Conservation (phyloP, 2,797 vertebrate genomes). For the Botia almorhae region DNA sequence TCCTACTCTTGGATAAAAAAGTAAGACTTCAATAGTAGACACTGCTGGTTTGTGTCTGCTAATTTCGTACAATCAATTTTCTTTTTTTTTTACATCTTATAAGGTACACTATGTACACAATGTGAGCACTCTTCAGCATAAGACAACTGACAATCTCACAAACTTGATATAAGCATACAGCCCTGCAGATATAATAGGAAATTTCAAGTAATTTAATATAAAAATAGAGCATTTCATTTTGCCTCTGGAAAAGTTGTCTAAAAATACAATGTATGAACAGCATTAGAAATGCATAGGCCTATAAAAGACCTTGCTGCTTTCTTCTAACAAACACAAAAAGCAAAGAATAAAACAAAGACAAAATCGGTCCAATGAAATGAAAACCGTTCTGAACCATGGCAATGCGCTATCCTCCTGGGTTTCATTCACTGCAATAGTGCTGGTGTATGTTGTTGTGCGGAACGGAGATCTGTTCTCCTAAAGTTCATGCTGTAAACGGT, state of each 20-base stretch:
- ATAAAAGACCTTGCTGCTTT: slow-evolving; percentile 58
- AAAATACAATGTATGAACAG: slow-evolving; percentile 75
- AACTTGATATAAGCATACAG: slow-evolving; percentile 59
- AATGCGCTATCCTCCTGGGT: slow-evolving; percentile 13
- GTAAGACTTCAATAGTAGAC: slow-evolving; percentile 66
- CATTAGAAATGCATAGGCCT: slow-evolving; percentile 73
- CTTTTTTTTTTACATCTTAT: slow-evolving; percentile 67
- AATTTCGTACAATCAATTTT: slow-evolving; percentile 70
- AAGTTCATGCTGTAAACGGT: slow-evolving; percentile 77
- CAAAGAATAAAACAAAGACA: slow-evolving; percentile 13
- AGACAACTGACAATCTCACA: slow-evolving; percentile 66
- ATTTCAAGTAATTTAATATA: slow-evolving; percentile 80
- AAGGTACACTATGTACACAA: slow-evolving; percentile 77
- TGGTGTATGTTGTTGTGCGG: slow-evolving; percentile 70
- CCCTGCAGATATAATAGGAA: slow-evolving; percentile 69
- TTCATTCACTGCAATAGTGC: slow-evolving; percentile 44
- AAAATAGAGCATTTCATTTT: slow-evolving; percentile 79
- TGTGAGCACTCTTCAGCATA: slow-evolving; percentile 63
- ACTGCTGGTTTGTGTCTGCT: slow-evolving; percentile 63
- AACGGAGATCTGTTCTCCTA: slow-evolving; percentile 62
- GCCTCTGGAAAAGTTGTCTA: slow-evolving; percentile 71
- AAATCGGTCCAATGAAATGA: slow-evolving; percentile 33
- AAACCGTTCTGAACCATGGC: slow-evolving; percentile 53
- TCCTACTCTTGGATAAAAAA: slow-evolving; percentile 66
- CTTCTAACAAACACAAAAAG: slow-evolving; percentile 60